Conservation (phyloP, 2,113 vertebrate genomes). For the Sigmodon hispidus region DNA sequence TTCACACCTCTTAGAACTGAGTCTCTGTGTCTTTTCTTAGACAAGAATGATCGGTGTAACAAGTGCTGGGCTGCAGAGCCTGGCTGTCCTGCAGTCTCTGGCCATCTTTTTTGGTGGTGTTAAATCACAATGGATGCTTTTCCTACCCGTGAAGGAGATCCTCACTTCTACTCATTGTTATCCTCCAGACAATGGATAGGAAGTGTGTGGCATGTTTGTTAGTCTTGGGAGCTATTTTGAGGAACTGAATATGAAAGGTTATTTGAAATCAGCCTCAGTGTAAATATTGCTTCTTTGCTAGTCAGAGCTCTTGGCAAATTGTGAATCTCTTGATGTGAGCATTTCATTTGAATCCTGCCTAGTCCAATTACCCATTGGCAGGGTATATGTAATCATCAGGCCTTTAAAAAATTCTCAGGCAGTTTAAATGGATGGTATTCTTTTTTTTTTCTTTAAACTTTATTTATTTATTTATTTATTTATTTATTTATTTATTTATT, state of each 20-base stretch:
- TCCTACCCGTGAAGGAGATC: neutral
- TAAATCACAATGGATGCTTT: neutral
- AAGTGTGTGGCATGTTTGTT: neutral
- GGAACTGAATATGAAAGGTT: neutral
- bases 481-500: too few relatives aligned
- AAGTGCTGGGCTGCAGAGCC: neutral
- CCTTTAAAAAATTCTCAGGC: neutral
- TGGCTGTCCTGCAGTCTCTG: neutral
- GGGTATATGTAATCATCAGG: neutral
- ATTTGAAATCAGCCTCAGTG: conserved; percentile 25
- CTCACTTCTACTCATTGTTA: neutral
- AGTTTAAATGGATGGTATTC: neutral
- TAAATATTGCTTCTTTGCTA: neutral
- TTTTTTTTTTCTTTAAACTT: too few relatives aligned
- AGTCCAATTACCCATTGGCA: neutral
- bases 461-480: too few relatives aligned
- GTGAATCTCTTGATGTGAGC: neutral
- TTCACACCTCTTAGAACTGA: neutral
- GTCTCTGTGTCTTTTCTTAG: neutral
- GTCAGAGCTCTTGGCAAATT: neutral
- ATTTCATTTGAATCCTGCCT: neutral
- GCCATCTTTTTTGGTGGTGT: neutral
- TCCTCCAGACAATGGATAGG: conserved; percentile 43
- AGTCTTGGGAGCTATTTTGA: conserved; percentile 50
- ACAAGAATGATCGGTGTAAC: neutral